Conservation (phyloP, 1,140 invertebrate genomes). For the Caenorhabditis brenneri region DNA sequence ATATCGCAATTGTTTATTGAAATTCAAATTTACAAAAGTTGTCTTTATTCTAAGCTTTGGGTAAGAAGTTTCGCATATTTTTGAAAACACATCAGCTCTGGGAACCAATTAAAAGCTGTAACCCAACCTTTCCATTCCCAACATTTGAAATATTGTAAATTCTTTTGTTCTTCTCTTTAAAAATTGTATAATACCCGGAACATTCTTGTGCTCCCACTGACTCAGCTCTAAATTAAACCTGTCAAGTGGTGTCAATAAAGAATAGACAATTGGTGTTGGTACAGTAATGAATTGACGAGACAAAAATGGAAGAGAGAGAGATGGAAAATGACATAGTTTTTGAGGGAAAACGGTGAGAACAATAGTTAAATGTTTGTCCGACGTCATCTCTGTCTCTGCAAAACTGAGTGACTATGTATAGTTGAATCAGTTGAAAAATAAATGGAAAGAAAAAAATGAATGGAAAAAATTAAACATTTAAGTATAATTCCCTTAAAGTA, state of each 20-base stretch:
- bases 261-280: constrained; percentile 19
- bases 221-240: constrained; percentile 33
- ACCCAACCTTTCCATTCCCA: neutral
- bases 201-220: neutral
- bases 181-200: constrained; percentile 23
- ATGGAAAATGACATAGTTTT: constrained; percentile 7
- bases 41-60: too few relatives aligned
- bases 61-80: too few relatives aligned
- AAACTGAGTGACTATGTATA: neutral
- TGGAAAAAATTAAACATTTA: too few relatives aligned
- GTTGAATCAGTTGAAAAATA: constrained; percentile 27
- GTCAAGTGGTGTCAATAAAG: constrained; percentile 27
- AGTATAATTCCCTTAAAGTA: too few relatives aligned
- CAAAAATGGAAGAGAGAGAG: neutral
- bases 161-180: neutral
- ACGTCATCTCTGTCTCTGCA: neutral
- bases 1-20: too few relatives aligned
- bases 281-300: constrained; percentile 39
- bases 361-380: neutral
- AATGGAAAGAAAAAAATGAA: neutral
- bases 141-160: neutral
- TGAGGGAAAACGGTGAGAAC: constrained; percentile 38
- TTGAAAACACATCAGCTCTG: too few relatives aligned
- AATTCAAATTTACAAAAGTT: too few relatives aligned
- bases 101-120: neutral